Base-by-base conservation (phyloP, 2,888 invertebrate genomes). In the Xestia rhomboidea region DNA sequence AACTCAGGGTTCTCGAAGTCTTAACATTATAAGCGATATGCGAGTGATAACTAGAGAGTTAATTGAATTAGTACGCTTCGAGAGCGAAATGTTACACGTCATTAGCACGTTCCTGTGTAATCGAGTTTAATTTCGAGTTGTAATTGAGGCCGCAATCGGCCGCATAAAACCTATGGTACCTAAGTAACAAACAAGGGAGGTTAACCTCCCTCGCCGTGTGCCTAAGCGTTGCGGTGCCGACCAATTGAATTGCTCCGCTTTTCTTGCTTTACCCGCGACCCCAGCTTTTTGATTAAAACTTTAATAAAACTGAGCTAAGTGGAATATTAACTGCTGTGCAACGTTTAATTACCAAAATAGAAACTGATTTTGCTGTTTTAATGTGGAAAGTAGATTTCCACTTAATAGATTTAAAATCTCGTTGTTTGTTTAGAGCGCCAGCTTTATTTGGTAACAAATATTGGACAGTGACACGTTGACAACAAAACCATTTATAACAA, bases 281-380 rank as follows among this genome's bases (percentile, higher is more conserved):
- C 84, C 51, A 84, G 89, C 83, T 84, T 91, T 90, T 89, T 90
- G 88, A 89, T 90, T 92, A 89, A 91, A 90, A 90, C 88, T 91
- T 90, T 89, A 89, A 88, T 89, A 87, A 89, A 90, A 89, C 85
- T 85, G 82, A 84, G 70, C 79, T 83, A 88, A 88, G 82, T 88
- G 85, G 84, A 86, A 89, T 88, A 86, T 85, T 88, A 87, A 88
- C 84, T 79, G 79, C 75, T 79, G 82, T 83, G 84, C 81, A 85
- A 81, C 70, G 81, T 84, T 88, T 87, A 87, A 88, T 88, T 85
- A 84, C 77, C 73, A 78, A 90, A 83, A 82, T 76, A 83, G 81
- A 77, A 77, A 81, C 67, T 68, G 79, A 73, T 79, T 86, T 83
- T 79, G n/a, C 66, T 46, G 73, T 68, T 79, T 73, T 64, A 60